Percentiles rank a stretch among this genome's conserved stretches.
phyloP scores from a whole-genome alignment of 2,888 invertebrate genomes.

The Dynastes tityus region DNA sequence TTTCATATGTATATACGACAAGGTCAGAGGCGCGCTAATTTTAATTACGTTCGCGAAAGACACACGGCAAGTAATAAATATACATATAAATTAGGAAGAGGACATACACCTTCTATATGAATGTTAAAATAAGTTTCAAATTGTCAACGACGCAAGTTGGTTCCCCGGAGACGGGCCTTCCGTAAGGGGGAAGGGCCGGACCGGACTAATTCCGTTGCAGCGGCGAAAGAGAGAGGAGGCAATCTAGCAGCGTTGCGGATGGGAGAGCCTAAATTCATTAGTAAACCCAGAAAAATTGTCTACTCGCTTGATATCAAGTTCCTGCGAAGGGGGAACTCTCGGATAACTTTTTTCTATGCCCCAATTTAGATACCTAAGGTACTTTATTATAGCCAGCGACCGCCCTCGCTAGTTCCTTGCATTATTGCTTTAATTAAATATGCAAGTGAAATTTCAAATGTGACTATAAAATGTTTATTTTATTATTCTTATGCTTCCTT shows the following conservation, averaged over 20 bases:
- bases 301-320: conserved; percentile 61
- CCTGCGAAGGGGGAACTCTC: conserved; percentile 55
- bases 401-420: conserved; percentile 47
- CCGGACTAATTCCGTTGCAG: conserved; percentile 66
- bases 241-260: conserved; percentile 64
- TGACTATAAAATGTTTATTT: conserved; percentile 35
- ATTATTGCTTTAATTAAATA: conserved; percentile 40
- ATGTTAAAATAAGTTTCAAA: conserved; percentile 74
- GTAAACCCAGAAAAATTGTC: conserved; percentile 67
- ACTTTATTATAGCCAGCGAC: conserved; percentile 59
- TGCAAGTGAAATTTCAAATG: conserved; percentile 36
- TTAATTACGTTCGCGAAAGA: conserved; percentile 55
- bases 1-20: conserved; percentile 39
- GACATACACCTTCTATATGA: conserved; percentile 70
- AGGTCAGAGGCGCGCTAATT: conserved; percentile 48
- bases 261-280: conserved; percentile 68
- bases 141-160: conserved; percentile 72
- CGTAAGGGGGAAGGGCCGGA: conserved; percentile 58
- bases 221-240: conserved; percentile 63
- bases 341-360: conserved; percentile 52
- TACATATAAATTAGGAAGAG: conserved; percentile 71
- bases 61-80: conserved; percentile 69
- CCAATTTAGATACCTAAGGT: conserved; percentile 53
- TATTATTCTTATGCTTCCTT: conserved; percentile 2
- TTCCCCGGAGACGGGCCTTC: conserved; percentile 66